phyloP scores from a whole-genome alignment of 2,888 invertebrate species.

The Pandemis heparana region DNA sequence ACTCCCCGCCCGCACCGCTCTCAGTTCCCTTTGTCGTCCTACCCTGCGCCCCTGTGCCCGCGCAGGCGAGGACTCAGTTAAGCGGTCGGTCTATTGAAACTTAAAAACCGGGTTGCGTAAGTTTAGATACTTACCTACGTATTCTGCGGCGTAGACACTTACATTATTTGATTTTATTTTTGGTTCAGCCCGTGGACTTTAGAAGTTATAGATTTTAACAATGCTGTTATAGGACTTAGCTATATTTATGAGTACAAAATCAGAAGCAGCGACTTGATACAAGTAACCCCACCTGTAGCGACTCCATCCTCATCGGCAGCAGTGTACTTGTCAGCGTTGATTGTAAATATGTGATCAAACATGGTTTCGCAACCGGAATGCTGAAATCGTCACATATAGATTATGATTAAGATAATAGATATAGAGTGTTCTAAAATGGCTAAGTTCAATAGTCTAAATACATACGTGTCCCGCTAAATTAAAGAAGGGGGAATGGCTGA shows the following conservation, averaged over 20 bases:
- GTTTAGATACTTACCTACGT: too few relatives aligned
- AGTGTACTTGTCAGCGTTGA: slow-evolving; percentile 92
- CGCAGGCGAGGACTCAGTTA: too few relatives aligned
- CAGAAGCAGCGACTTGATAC: background rate
- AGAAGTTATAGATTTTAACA: background rate
- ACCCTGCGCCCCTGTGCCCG: too few relatives aligned
- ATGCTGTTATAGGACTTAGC: too few relatives aligned
- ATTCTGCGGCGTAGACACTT: too few relatives aligned
- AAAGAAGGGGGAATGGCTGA: slow-evolving; percentile 96
- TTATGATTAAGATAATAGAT: background rate
- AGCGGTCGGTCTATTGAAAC: too few relatives aligned
- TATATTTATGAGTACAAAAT: background rate
- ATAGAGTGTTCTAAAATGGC: background rate
- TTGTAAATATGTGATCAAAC: slow-evolving; percentile 88
- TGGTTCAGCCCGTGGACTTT: background rate
- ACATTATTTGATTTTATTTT: background rate
- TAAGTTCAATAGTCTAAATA: slow-evolving; percentile 34
- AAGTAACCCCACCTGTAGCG: slow-evolving; percentile 86
- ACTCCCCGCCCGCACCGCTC: too few relatives aligned
- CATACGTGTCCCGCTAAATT: slow-evolving; percentile 96
- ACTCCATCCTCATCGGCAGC: slow-evolving; percentile 89
- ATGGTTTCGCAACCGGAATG: slow-evolving; percentile 87
- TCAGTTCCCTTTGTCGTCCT: too few relatives aligned
- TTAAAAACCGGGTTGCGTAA: too few relatives aligned
- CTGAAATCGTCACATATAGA: slow-evolving; percentile 65